Percentiles rank a stretch among this genome's conserved stretches.
Evolutionary conservation across 2,797 vertebrate genomes (phyloP).

Genomic region (Scomberomorus guttatus): DNA sequence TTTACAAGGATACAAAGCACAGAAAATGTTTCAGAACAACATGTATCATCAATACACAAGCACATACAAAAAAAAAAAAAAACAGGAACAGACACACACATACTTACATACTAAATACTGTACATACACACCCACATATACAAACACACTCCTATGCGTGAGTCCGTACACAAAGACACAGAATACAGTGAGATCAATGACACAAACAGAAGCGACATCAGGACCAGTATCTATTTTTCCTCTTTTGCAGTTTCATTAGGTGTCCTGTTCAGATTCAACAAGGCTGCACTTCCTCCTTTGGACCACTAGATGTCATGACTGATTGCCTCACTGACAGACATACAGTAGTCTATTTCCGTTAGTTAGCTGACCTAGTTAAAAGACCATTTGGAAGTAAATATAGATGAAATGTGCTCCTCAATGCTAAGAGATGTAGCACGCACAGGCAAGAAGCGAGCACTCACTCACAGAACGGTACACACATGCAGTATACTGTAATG

Average conservation of each 20-base stretch:
- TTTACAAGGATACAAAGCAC: neutral
- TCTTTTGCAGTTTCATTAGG: constrained; percentile 9
- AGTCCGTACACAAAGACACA: neutral
- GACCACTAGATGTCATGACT: constrained; percentile 75
- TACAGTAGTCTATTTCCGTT: constrained; percentile 62
- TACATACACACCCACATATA: neutral
- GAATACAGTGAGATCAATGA: neutral
- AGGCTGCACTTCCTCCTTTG: constrained; percentile 32
- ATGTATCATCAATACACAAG: neutral
- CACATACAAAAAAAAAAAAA: neutral
- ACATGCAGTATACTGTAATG: constrained; percentile 40
- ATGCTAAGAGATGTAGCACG: constrained; percentile 60
- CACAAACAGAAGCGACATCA: neutral
- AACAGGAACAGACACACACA: neutral
- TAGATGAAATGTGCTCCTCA: constrained; percentile 74
- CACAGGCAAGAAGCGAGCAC: constrained; percentile 38
- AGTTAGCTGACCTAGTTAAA: constrained; percentile 82
- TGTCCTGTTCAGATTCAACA: neutral
- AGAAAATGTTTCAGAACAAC: neutral
- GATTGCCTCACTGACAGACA: constrained; percentile 13
- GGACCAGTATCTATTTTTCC: neutral
- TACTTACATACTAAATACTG: neutral
- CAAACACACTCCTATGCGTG: neutral
- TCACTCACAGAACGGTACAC: constrained; percentile 26
- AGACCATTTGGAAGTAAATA: constrained; percentile 78